Conservation (phyloP, 1,140 invertebrate species). For the Pachyrhynchus sulphureomaculatus region DNA sequence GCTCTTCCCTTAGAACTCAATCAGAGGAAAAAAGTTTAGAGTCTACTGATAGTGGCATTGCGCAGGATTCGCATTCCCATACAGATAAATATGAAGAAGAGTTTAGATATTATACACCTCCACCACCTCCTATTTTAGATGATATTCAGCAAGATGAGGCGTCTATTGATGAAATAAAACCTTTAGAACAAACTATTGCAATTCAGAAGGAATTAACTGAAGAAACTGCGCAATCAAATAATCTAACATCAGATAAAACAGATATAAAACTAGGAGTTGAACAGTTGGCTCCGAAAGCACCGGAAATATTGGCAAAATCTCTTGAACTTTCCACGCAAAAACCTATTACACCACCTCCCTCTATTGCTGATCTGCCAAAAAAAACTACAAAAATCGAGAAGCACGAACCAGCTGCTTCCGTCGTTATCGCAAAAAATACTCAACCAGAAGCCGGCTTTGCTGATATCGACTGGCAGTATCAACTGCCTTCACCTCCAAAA, state of each 20-base stretch:
- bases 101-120: conserved; percentile 10
- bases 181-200: background rate
- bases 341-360: background rate
- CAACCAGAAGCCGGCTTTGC: conserved; percentile 18
- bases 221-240: background rate
- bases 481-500: conserved; percentile 63
- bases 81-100: conserved; percentile 6
- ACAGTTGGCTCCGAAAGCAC: background rate
- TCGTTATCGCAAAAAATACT: background rate
- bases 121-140: conserved; percentile 24
- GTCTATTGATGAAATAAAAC: background rate
- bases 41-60: conserved; percentile 35
- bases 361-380: background rate
- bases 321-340: background rate
- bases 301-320: too few relatives aligned
- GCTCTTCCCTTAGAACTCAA: background rate
- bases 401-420: background rate
- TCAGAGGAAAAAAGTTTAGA: conserved; percentile 27
- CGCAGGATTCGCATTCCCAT: conserved; percentile 14
- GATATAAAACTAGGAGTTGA: background rate
- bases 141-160: background rate
- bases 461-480: conserved; percentile 61
- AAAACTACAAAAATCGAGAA: background rate
- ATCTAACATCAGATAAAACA: background rate
- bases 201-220: too few relatives aligned